Evolutionary conservation across 2,797 vertebrate genomes (phyloP), one percentile per base, ranked within the genome.

Genomic region (Spea hammondii): DNA sequence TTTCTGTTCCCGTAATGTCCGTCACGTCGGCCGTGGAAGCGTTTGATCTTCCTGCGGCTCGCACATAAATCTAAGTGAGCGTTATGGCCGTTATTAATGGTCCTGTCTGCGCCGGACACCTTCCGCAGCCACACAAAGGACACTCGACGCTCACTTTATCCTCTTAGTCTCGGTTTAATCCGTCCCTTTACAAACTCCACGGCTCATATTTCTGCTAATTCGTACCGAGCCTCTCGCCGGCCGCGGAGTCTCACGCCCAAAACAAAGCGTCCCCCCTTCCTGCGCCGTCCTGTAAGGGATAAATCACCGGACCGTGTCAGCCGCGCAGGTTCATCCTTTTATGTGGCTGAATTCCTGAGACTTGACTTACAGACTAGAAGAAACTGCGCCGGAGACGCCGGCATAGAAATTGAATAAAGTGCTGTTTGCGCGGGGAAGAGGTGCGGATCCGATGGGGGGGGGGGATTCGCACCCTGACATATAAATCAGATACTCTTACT

Each of bases 401-500:
- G 65, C 3, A 49, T 47, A 6, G 65, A 2, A 13, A 8, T 4
- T 5, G 32, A 0, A 13, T 50, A 68, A 48, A 14, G 9, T 0
- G 4, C 6, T 6, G 7, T 5, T 49, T 47, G 9, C 47, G 9
- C 13, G 47, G 46, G 65, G 5, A 12, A 65, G 4, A 17, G 4
- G 70, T 10, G 49, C 48, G 10, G 49, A 47, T 76, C 8, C 14
- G 64, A 48, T 68, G 74, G 13, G n/a, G n/a, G 44, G 51, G 9
- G 6, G 14, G 60, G 65, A 69, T 51, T 69, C 50, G n/a, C 45
- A n/a, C 55, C 46, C 9, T 62, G 67, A 76, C 74, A 77, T 17
- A 64, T 70, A 70, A 64, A 70, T 64, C 32, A 70, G 59, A 86
- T 85, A 51, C 74, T 60, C 77, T 78, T 72, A 80, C 59, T 82